phyloP scores from a whole-genome alignment of 2,888 invertebrate genomes.

The Cistogaster globosa region DNA sequence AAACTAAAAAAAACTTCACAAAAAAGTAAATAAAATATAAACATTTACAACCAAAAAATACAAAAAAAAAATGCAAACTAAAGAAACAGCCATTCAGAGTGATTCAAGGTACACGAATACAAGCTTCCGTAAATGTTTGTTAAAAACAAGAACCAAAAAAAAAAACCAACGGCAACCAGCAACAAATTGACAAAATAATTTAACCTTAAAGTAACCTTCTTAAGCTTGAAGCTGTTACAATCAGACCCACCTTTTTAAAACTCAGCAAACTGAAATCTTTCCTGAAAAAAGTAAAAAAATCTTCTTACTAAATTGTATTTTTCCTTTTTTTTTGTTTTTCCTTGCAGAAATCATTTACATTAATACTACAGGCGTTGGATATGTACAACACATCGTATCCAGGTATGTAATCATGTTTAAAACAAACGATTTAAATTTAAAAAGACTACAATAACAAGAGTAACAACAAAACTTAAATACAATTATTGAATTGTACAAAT shows the following conservation, averaged over 20 bases:
- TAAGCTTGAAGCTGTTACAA: constrained; percentile 48
- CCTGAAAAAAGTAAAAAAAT: not conserved
- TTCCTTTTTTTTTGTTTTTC: constrained; percentile 62
- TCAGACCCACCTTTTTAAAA: constrained; percentile 64
- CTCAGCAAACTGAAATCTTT: constrained; percentile 22
- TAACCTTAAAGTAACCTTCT: constrained; percentile 72
- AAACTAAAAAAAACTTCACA: too few relatives aligned
- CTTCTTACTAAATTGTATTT: constrained; percentile 30
- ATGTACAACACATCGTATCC: constrained; percentile 89
- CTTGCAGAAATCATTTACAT: constrained; percentile 95
- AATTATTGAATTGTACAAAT: constrained; percentile 33
- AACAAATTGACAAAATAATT: constrained; percentile 74
- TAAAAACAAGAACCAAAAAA: too few relatives aligned
- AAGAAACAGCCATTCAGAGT: constrained; percentile 18
- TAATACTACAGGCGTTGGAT: constrained; percentile 95
- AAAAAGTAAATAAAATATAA: constrained; percentile 14
- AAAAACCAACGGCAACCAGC: constrained; percentile 40
- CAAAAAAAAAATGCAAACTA: constrained; percentile 1
- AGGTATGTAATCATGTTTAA: constrained; percentile 83
- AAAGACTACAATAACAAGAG: not conserved
- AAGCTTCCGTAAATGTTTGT: constrained; percentile 62
- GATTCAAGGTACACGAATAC: constrained; percentile 50
- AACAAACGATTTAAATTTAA: constrained; percentile 8
- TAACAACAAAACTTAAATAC: constrained; percentile 2
- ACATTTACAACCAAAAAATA: constrained; percentile 16